Percentiles rank a stretch among this genome's conserved stretches.
These are phyloP conservation scores for Falco columbarius DNA, from an alignment of 2,797 vertebrate genomes.

Conservation along the genomic window DNA sequence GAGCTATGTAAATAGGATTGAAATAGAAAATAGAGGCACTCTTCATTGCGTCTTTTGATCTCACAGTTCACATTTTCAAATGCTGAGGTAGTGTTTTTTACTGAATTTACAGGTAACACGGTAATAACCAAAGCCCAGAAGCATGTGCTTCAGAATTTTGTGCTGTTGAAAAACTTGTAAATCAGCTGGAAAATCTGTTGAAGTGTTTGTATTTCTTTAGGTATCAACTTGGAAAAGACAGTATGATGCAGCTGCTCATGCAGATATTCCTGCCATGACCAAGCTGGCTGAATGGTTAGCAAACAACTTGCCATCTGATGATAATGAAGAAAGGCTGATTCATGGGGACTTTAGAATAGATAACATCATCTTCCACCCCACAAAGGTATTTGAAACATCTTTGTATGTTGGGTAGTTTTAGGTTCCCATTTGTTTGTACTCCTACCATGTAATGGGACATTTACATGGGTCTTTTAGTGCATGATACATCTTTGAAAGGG, in stretches of 20 bases:
- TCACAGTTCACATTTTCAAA: background rate
- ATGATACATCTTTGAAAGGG: background rate
- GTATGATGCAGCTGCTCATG: slow-evolving; percentile 85
- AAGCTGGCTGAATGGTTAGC: slow-evolving; percentile 87
- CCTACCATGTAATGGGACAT: background rate
- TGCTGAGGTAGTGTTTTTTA: background rate
- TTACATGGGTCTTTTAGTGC: rapidly evolving
- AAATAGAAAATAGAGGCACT: background rate
- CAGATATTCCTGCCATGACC: slow-evolving; percentile 86
- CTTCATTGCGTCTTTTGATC: background rate
- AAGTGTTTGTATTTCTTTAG: slow-evolving; percentile 68
- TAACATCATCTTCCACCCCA: slow-evolving; percentile 92
- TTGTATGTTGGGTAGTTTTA: background rate
- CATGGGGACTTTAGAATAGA: slow-evolving; percentile 93
- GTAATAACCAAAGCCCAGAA: background rate
- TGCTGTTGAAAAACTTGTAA: background rate
- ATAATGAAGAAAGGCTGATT: slow-evolving; percentile 84
- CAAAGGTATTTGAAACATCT: slow-evolving; percentile 78
- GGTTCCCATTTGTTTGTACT: background rate
- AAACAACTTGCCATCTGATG: slow-evolving; percentile 84
- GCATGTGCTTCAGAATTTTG: background rate
- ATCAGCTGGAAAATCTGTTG: background rate
- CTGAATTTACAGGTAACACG: background rate
- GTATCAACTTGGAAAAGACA: slow-evolving; percentile 94
- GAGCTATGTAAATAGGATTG: background rate